Base-by-base conservation (phyloP, 2,113 vertebrate genomes). In the Cyprinus carpio region DNA sequence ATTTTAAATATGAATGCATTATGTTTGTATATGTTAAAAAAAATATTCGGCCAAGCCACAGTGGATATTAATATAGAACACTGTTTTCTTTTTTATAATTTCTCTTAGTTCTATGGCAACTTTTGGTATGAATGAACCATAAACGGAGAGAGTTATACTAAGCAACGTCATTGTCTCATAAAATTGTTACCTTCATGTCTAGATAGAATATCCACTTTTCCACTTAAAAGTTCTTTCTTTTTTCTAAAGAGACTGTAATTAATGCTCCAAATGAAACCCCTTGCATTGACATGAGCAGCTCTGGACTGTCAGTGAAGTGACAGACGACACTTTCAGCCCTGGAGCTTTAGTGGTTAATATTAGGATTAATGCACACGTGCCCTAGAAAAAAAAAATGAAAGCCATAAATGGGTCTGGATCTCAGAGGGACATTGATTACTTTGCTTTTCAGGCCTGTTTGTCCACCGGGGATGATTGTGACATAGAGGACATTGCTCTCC, bases 391-490 rank as follows among this genome's bases (percentile, higher is more conserved):
- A 51, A 58, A 56, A 23, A 31, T 16, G 27, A 67, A 31, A 67
- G 64, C 2, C 20, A 11, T 37, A 71, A 23, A 2, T 23, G 34
- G 67, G 67, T 40, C 31, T 12, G 11, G 34, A 40, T 40, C 16
- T 5, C 31, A 37, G 3, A 69, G 16, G 31, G 8, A 18, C 65
- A 71, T 71, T 40, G 67, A 71, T 71, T 4, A 37, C 75, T 49
- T 12, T 64, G 13, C 16, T 71, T 74, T 34, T 23, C 20, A 15
- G 40, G 40, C 79, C 81, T 88, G 85, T 90, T 92, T 60, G 75
- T 87, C 86, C 86, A 77, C 81, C 60, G 65, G 29, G 37, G n/a
- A 71, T 81, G 67, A 84, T 75, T 71, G 25, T 85, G 86, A 85
- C 84, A 67, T 46, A 65, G 83, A 86, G 58, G 83, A 60, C 79